Evolutionary conservation across 2,888 invertebrate genomes (phyloP).

Genomic region (Drosophila infuscata): DNA sequence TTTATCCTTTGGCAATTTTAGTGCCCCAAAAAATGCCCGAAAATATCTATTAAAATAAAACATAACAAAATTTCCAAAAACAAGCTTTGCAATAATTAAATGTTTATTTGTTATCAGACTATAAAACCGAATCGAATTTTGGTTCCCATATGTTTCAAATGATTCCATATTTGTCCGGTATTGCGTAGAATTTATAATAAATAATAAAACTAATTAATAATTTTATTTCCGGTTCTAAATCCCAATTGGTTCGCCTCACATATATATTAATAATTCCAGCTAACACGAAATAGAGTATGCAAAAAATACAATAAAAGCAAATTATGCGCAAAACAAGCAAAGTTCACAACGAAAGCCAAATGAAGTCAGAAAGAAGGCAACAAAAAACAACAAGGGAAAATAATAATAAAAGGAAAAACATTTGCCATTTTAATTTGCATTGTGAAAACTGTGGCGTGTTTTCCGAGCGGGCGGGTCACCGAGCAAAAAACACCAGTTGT

Average conservation of each 20-base stretch:
- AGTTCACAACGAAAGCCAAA: slow-evolving; percentile 51
- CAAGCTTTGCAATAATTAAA: background rate
- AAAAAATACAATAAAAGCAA: slow-evolving; percentile 9
- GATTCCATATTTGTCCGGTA: accelerated
- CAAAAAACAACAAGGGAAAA: background rate
- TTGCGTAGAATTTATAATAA: no score
- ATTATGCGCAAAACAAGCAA: slow-evolving; percentile 35
- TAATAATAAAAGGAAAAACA: slow-evolving; percentile 16
- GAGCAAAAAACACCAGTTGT: slow-evolving; percentile 22
- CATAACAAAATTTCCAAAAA: background rate
- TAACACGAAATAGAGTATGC: slow-evolving; percentile 15
- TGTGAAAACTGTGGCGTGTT: slow-evolving; percentile 16
- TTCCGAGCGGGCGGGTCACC: background rate
- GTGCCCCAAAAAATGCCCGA: background rate
- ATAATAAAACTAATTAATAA: no score
- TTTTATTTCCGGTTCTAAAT: background rate
- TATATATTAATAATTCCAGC: background rate
- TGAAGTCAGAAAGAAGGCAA: slow-evolving; percentile 13
- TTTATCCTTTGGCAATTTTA: background rate
- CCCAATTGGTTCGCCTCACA: background rate
- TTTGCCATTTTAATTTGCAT: slow-evolving; percentile 63
- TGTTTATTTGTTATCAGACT: background rate
- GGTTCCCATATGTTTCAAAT: no score
- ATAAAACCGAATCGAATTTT: background rate
- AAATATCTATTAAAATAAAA: background rate